Evolutionary conservation across 2,888 invertebrate species (phyloP), one percentile per base, ranked within the genome.

Genomic region (Lordiphosa fenestrarum): DNA sequence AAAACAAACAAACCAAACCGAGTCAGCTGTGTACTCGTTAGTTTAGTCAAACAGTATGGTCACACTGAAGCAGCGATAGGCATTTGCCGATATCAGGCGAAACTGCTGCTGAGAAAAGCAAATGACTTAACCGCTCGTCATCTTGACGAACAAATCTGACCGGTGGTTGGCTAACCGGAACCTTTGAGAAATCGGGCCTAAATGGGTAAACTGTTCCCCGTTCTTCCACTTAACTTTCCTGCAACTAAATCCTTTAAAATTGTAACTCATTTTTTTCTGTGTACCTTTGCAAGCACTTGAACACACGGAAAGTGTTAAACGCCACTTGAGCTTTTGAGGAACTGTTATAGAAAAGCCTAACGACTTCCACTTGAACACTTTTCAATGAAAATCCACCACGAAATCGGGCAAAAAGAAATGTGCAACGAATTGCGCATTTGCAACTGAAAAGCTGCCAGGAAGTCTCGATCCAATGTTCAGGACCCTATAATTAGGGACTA

Each of bases 321-420:
- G 44, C 66, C 70, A 81, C 77, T 80, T 76, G 58, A 49, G 44
- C 48, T 33, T 10, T 25, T 41, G 35, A 48, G 40, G 54, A 39
- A 37, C 12, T 37, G 52, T 53, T 58, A 64, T 58, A 62, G 69
- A 78, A 85, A 84, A 81, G 84, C 84, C 82, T 61, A 84, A 84
- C 69, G 72, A 74, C 78, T 84, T 84, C 83, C 83, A 84, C 78
- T 71, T 72, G 83, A 84, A 84, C 83, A 84, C 83, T 84, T 84
- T 84, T 84, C 72, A 84, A 84, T 84, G 66, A 69, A 76, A 73
- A 73, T 72, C 57, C 55, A 53, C 51, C 39, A 49, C 59, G 37
- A 30, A 39, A 19, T 53, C 35, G 46, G 52, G 53, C 50, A 9
- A 5, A 52, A 65, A 64, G 55, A 77, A 77, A 83, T 77, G 77